Evolutionary conservation across 64 coral and sea anemone species (phyloP).

Genomic region (Pocillopora verrucosa): DNA sequence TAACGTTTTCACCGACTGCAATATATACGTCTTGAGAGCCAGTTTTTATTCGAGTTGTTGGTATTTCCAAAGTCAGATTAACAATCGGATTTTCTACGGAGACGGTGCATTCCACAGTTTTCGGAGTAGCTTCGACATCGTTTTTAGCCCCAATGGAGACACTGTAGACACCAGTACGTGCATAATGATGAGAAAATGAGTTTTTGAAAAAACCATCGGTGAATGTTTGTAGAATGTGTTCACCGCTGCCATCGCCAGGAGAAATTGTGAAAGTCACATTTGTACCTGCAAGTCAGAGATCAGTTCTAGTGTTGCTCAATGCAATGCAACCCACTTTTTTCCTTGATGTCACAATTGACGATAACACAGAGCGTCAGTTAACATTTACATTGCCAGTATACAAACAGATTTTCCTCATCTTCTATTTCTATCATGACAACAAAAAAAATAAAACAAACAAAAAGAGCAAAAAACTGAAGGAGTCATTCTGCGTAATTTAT

Average conservation of each 20-base stretch:
- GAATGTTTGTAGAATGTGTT: not conserved
- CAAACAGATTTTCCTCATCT: no score
- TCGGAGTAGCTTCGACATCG: not conserved
- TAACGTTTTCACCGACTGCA: constrained; percentile 37
- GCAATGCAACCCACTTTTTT: no score
- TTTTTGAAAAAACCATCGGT: not conserved
- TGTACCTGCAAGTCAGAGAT: constrained; percentile 29
- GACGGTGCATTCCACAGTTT: not conserved
- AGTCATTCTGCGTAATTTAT: no score
- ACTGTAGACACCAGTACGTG: not conserved
- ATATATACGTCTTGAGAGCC: constrained; percentile 25
- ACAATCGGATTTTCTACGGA: constrained; percentile 33
- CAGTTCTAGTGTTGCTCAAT: not conserved
- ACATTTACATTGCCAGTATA: no score
- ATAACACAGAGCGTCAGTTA: no score
- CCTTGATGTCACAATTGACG: no score
- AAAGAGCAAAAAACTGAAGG: no score
- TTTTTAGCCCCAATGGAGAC: constrained; percentile 15
- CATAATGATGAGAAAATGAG: constrained; percentile 3
- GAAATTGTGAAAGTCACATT: constrained; percentile 43
- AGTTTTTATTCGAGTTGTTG: constrained; percentile 10
- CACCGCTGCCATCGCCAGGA: constrained; percentile 22
- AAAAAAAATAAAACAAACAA: no score
- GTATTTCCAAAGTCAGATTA: not conserved
- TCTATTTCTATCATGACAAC: no score